phyloP scores from a whole-genome alignment of 2,797 vertebrate species.

The Emydoidea blandingii region DNA sequence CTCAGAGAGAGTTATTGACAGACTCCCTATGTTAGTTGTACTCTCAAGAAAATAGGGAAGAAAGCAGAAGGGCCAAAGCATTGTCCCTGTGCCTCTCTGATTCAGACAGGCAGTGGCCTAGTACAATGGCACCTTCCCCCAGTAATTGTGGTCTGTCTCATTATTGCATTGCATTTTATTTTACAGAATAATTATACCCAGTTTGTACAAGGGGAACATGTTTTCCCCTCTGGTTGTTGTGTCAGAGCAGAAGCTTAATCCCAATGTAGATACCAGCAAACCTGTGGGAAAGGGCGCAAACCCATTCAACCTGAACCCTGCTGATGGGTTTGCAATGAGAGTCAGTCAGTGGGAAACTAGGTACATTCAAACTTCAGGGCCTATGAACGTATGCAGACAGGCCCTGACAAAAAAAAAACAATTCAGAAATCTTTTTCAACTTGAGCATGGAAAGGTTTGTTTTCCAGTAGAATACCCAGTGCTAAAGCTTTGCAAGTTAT shows the following conservation, averaged over 20 bases:
- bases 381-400: neutral
- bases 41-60: neutral
- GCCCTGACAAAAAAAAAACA: no score
- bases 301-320: neutral
- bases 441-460: no score
- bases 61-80: neutral
- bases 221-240: neutral
- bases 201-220: neutral
- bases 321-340: neutral
- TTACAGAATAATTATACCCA: neutral
- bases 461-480: no score
- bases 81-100: neutral
- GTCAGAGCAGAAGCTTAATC: neutral
- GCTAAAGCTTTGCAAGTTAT: no score
- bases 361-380: neutral
- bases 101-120: neutral
- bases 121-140: conserved; percentile 1
- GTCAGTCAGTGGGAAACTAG: neutral
- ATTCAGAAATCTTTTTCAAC: no score
- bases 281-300: neutral
- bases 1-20: neutral
- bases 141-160: neutral
- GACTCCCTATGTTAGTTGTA: accelerated
- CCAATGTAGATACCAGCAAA: neutral
- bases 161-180: neutral